These are phyloP conservation scores for Blastobasis adustella DNA, from an alignment of 2,888 invertebrate genomes.

Conservation along the genomic window DNA sequence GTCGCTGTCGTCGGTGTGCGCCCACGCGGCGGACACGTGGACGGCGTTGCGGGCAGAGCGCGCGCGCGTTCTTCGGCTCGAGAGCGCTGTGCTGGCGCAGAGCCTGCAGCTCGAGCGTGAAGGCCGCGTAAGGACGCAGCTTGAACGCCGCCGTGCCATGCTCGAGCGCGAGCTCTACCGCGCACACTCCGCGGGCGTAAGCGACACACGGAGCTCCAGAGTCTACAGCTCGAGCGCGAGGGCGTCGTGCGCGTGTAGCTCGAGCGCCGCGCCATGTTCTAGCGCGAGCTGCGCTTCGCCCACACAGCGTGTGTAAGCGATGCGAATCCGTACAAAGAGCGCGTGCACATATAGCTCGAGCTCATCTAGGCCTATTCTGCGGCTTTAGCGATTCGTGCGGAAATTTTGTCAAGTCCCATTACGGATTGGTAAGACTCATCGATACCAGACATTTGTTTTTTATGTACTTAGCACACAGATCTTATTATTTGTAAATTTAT, in stretches of 20 bases:
- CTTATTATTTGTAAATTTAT: too few species aligned
- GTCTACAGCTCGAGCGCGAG: slow-evolving; percentile 52
- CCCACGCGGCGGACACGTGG: slow-evolving; percentile 54
- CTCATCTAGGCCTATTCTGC: not conserved
- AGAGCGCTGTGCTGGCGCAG: slow-evolving; percentile 55
- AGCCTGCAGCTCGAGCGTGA: slow-evolving; percentile 54
- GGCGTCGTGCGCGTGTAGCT: slow-evolving; percentile 54
- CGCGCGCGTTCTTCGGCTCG: slow-evolving; percentile 50
- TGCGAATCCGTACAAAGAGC: not conserved
- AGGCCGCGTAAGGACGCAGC: slow-evolving; percentile 52
- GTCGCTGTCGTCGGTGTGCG: slow-evolving; percentile 48
- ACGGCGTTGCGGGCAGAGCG: slow-evolving; percentile 53
- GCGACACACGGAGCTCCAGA: slow-evolving; percentile 23
- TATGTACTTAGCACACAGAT: not conserved
- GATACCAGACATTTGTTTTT: not conserved
- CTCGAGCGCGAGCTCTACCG: slow-evolving; percentile 50
- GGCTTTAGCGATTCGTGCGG: not conserved
- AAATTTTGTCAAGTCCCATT: not conserved
- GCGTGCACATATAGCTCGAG: not conserved
- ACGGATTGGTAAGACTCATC: not conserved
- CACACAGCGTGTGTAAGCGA: slow-evolving; percentile 16
- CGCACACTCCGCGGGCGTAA: slow-evolving; percentile 19
- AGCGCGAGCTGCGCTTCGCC: slow-evolving; percentile 42
- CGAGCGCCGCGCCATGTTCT: slow-evolving; percentile 49
- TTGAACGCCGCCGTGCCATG: slow-evolving; percentile 48